A percentile compares a stretch with the other conserved stretches of the same genome.
Evolutionary conservation across 2,113 vertebrate species (phyloP).

Genomic region (Thalassoma bifasciatum): DNA sequence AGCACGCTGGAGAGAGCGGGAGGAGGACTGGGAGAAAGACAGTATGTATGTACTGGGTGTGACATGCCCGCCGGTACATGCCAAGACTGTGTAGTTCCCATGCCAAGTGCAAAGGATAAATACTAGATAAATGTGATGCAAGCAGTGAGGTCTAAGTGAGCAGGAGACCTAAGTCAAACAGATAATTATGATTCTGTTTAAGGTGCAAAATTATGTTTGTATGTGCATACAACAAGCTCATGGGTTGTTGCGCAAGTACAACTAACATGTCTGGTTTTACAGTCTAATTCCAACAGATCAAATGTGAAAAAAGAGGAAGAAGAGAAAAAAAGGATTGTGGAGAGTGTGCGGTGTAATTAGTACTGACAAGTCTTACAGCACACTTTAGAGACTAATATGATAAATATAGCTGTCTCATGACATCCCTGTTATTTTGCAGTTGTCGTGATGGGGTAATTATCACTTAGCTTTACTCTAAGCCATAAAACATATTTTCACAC

Average conservation of each 20-base stretch:
- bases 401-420: not conserved
- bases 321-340: not conserved
- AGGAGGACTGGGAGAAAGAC: slow-evolving; percentile 29
- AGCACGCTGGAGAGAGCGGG: slow-evolving; percentile 35
- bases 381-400: not conserved
- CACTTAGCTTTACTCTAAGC: not conserved
- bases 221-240: slow-evolving; percentile 3
- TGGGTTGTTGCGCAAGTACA: not conserved
- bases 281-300: not conserved
- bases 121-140: slow-evolving; percentile 30
- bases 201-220: not conserved
- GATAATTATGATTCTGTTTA: not conserved
- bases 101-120: slow-evolving; percentile 37
- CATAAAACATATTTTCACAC: not conserved
- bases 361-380: slow-evolving; percentile 1
- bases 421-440: not conserved
- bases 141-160: slow-evolving; percentile 17
- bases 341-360: slow-evolving; percentile 4
- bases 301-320: not conserved
- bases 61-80: slow-evolving; percentile 51
- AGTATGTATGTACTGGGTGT: slow-evolving; percentile 34
- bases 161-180: slow-evolving; percentile 21
- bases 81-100: slow-evolving; percentile 48
- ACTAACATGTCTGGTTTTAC: slow-evolving; percentile 20
- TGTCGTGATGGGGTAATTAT: not conserved